Percentiles rank a stretch among this genome's conserved stretches.
These are phyloP conservation scores for Eonycteris spelaea DNA, from an alignment of 2,113 vertebrate species.

Conservation along the genomic window DNA sequence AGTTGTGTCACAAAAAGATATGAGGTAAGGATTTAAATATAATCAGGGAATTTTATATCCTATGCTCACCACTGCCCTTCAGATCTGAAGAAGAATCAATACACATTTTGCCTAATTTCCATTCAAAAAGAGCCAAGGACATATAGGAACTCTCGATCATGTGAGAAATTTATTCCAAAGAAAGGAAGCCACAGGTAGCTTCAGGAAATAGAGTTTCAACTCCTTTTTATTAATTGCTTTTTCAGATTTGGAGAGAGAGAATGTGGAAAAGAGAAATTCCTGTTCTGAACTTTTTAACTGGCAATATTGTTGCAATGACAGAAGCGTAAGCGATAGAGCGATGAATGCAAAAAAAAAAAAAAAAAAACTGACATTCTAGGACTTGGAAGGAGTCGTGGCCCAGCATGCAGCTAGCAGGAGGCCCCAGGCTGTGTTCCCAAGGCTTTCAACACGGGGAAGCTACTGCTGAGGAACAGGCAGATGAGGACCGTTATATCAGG, in stretches of 20 bases:
- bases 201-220: neutral
- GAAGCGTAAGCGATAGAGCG: fast-evolving
- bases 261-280: neutral
- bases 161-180: neutral
- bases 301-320: neutral
- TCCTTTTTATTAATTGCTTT: slow-evolving; percentile 1
- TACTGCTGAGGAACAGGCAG: slow-evolving; percentile 21
- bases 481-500: neutral
- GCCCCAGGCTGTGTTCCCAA: neutral
- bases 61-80: neutral
- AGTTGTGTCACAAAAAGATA: neutral
- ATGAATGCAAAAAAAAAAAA: too few relatives aligned
- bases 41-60: slow-evolving; percentile 17
- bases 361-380: neutral
- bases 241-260: neutral
- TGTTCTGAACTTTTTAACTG: neutral
- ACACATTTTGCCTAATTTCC: slow-evolving; percentile 45
- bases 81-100: neutral
- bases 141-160: neutral
- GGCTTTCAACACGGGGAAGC: neutral
- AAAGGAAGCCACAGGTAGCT: neutral
- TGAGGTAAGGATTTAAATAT: neutral
- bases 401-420: neutral
- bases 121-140: slow-evolving; percentile 19
- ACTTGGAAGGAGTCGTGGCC: neutral